Evolutionary conservation across 2,888 invertebrate genomes (phyloP).

Genomic region (Chloroclysta siterata): DNA sequence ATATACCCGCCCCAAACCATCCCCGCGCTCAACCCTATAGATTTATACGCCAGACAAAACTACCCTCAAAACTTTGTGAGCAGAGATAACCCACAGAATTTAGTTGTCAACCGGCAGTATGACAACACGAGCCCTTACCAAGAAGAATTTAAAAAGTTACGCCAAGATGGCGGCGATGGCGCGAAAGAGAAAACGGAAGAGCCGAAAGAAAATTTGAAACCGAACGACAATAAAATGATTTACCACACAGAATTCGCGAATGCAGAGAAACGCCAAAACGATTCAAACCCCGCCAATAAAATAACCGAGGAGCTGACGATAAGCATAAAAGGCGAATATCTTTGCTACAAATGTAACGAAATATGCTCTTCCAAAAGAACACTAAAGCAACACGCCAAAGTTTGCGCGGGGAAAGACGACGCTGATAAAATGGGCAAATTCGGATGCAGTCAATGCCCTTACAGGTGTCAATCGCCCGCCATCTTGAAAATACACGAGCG

Average conservation of each 20-base stretch:
- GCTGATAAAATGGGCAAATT: constrained; percentile 72
- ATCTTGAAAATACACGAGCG: constrained; percentile 81
- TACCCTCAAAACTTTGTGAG: constrained; percentile 63
- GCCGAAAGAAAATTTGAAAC: constrained; percentile 75
- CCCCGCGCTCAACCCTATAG: constrained; percentile 58
- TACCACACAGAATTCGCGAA: constrained; percentile 51
- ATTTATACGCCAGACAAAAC: constrained; percentile 66
- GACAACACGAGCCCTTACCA: constrained; percentile 65
- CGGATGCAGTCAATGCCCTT: constrained; percentile 72
- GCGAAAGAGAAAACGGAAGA: constrained; percentile 62
- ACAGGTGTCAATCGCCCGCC: constrained; percentile 79
- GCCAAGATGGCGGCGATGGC: constrained; percentile 49
- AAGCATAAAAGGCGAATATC: constrained; percentile 74
- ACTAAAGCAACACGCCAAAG: constrained; percentile 71
- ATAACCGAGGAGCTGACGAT: constrained; percentile 60
- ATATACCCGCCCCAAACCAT: constrained; percentile 66
- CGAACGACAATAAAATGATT: constrained; percentile 70
- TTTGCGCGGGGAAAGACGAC: constrained; percentile 54
- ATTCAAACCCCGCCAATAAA: constrained; percentile 47
- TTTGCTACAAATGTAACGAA: constrained; percentile 72
- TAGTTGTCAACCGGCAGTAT: constrained; percentile 71
- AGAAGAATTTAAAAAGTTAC: constrained; percentile 66
- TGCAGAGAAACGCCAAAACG: constrained; percentile 1
- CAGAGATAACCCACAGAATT: constrained; percentile 74
- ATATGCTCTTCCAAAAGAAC: constrained; percentile 70